Conservation (phyloP, 1,140 invertebrate species). For the Spodoptera litura region DNA sequence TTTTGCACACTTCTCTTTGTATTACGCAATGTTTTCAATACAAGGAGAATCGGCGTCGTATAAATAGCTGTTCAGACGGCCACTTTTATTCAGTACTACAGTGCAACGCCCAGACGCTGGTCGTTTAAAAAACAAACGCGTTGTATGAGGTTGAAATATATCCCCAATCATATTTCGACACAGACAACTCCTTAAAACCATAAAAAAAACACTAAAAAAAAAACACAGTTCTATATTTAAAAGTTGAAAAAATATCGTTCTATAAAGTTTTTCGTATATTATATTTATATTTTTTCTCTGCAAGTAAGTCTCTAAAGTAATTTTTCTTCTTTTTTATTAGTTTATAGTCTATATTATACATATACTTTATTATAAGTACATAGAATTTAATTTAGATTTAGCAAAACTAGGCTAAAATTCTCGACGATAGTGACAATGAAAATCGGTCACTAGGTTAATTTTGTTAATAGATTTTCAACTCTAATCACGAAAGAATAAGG, state of each 20-base stretch:
- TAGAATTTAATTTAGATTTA: background rate
- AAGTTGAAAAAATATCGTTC: background rate
- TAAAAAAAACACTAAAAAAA: background rate
- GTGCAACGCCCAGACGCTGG: background rate
- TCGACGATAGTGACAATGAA: no score
- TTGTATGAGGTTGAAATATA: constrained; percentile 27
- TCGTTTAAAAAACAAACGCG: background rate
- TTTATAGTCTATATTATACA: background rate
- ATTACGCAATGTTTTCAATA: constrained; percentile 2
- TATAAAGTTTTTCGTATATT: no score
- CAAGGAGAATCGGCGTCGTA: background rate
- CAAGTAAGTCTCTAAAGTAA: constrained; percentile 3
- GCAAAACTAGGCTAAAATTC: no score
- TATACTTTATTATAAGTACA: background rate
- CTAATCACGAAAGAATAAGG: no score
- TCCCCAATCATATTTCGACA: background rate
- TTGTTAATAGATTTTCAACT: no score
- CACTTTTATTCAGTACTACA: background rate
- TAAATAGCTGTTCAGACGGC: background rate
- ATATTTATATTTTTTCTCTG: background rate
- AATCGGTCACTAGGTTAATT: no score
- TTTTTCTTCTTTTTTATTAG: background rate
- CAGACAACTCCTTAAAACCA: background rate
- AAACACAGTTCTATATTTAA: background rate
- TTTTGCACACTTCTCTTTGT: background rate